These are phyloP conservation scores for Alloplasta piceator DNA, from an alignment of 2,888 invertebrate genomes.

Conservation along the genomic window DNA sequence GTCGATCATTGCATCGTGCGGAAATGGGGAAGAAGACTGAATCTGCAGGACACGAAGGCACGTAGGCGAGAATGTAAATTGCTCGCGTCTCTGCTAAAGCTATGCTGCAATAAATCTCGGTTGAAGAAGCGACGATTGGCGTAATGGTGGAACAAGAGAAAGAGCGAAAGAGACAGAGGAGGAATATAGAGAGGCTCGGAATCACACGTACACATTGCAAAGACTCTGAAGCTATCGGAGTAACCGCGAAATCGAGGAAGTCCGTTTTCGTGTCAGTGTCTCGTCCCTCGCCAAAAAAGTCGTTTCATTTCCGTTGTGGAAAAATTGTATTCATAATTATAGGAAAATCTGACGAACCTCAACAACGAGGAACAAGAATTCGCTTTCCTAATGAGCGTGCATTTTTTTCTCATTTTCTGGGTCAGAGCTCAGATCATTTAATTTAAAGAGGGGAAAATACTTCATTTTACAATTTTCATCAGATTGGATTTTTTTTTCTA, in stretches of 20 bases:
- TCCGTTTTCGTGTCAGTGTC: constrained; percentile 43
- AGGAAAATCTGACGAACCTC: constrained; percentile 9
- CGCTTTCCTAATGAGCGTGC: too few species aligned
- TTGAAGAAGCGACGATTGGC: constrained; percentile 78
- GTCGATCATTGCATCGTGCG: constrained; percentile 34
- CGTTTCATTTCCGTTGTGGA: constrained; percentile 48
- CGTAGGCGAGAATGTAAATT: constrained; percentile 79
- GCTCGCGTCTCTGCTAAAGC: constrained; percentile 76
- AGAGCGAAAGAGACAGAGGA: constrained; percentile 28
- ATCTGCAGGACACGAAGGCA: constrained; percentile 61
- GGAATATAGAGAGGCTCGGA: constrained; percentile 72
- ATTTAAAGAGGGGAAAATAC: too few species aligned
- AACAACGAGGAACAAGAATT: not conserved
- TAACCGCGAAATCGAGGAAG: constrained; percentile 46
- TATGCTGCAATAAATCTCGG: constrained; percentile 78
- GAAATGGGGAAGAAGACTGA: constrained; percentile 4
- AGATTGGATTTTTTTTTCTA: too few species aligned
- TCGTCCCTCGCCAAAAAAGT: constrained; percentile 19
- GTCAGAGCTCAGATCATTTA: too few species aligned
- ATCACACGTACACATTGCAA: constrained; percentile 70
- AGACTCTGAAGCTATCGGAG: constrained; percentile 37
- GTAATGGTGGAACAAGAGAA: constrained; percentile 59
- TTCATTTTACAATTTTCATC: too few species aligned
- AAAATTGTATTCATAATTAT: not conserved
- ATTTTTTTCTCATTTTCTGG: too few species aligned